phyloP scores from a whole-genome alignment of 2,113 vertebrate species.

The Phalacrocorax brasilianus region DNA sequence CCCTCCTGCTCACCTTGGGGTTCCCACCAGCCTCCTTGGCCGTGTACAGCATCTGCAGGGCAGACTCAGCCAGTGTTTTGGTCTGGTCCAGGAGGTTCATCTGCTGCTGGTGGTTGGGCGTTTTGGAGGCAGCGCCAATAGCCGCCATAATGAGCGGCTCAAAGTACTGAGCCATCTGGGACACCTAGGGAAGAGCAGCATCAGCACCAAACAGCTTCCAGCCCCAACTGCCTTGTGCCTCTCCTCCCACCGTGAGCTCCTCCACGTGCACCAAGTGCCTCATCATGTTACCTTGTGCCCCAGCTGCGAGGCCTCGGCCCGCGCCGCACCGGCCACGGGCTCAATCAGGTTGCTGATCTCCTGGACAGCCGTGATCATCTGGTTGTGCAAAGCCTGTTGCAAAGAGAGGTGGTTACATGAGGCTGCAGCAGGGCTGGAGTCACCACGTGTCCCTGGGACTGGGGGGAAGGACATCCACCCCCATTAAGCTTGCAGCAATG shows the following conservation, averaged over 20 bases:
- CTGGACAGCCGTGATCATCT: slow-evolving; percentile 96
- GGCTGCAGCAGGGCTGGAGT: not conserved
- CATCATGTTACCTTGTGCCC: slow-evolving; percentile 88
- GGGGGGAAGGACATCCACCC: accelerated
- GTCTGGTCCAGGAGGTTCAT: slow-evolving; percentile 98
- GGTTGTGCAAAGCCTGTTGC: slow-evolving; percentile 89
- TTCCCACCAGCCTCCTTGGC: slow-evolving; percentile 98
- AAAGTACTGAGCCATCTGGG: slow-evolving; percentile 98
- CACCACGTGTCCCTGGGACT: accelerated
- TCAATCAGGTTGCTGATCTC: slow-evolving; percentile 96
- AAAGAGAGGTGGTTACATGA: not conserved
- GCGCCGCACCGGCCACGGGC: slow-evolving; percentile 87
- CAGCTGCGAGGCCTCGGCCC: slow-evolving; percentile 91
- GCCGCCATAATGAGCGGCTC: slow-evolving; percentile 92
- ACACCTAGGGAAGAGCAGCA: slow-evolving; percentile 79
- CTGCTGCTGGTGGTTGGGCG: slow-evolving; percentile 95
- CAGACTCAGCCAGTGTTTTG: slow-evolving; percentile 92
- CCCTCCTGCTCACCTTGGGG: slow-evolving; percentile 83
- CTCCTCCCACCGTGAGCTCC: accelerated
- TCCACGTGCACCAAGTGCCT: accelerated
- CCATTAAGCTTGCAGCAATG: accelerated
- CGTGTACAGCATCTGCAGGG: slow-evolving; percentile 94
- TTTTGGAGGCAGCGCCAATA: slow-evolving; percentile 91
- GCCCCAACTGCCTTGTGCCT: not conserved
- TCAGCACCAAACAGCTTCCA: not conserved